Evolutionary conservation across 2,888 invertebrate species (phyloP).

Genomic region (Brenthis ino): DNA sequence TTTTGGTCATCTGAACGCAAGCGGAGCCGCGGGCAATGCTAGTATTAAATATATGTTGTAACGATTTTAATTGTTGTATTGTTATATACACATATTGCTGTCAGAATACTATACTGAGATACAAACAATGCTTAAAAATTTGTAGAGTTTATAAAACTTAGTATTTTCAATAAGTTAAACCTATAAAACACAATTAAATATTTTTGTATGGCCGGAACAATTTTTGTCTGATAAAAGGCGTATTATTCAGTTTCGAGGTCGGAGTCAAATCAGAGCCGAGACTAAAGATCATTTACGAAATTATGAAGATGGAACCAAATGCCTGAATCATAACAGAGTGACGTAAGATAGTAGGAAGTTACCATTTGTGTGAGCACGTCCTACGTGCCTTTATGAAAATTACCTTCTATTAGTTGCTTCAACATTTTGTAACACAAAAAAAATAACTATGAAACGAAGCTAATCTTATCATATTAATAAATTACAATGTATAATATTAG

Average conservation of each 20-base stretch:
- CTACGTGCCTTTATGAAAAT: constrained; percentile 64
- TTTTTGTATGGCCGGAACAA: no score
- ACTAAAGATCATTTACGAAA: constrained; percentile 50
- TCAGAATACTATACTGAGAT: background rate
- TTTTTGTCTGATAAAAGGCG: background rate
- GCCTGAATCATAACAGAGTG: constrained; percentile 71
- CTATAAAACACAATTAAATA: no score
- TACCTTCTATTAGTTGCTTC: constrained; percentile 12
- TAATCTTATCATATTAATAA: background rate
- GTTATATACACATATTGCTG: constrained; percentile 31
- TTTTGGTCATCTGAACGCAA: no score
- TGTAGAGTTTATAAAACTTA: no score
- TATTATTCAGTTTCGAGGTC: background rate
- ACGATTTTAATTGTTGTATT: constrained; percentile 24
- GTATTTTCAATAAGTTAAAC: no score
- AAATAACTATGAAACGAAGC: background rate
- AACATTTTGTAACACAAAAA: constrained; percentile 11
- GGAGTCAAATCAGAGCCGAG: constrained; percentile 40
- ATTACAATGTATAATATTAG: no score
- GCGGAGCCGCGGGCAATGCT: no score
- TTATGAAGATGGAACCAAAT: constrained; percentile 56
- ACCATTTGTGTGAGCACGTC: constrained; percentile 66
- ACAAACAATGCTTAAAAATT: no score
- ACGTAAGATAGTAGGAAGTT: constrained; percentile 74
- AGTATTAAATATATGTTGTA: no score